A percentile compares a stretch with the other conserved stretches of the same genome.
Conservation (phyloP, 2,113 vertebrate species). For the Leptosomus discolor region DNA sequence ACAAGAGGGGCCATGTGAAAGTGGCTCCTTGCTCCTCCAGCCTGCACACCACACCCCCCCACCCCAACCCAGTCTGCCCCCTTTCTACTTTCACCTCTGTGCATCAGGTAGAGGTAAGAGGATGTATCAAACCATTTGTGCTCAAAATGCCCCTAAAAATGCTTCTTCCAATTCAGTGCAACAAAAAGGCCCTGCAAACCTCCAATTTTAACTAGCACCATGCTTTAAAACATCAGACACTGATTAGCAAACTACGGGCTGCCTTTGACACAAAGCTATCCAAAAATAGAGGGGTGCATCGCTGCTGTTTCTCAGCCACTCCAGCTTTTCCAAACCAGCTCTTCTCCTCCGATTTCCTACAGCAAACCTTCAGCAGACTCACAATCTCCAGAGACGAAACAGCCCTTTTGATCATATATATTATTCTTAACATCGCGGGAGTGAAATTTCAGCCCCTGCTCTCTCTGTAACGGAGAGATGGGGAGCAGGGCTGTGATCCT, state of each 20-base stretch:
- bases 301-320: background rate
- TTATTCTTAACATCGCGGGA: background rate
- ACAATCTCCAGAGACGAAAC: background rate
- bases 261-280: background rate
- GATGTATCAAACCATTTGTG: background rate
- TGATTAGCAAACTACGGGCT: background rate
- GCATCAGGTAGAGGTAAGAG: background rate
- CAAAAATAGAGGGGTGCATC: background rate
- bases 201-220: background rate
- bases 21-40: background rate
- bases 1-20: rapidly evolving
- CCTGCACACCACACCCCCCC: background rate
- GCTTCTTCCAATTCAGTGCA: background rate
- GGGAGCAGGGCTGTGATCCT: rapidly evolving
- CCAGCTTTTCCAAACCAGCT: background rate
- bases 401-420: background rate
- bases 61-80: background rate
- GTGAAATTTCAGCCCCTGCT: background rate
- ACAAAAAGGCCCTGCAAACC: background rate
- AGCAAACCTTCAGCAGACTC: background rate
- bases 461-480: background rate
- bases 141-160: background rate
- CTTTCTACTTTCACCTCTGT: background rate
- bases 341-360: background rate
- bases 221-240: background rate